A percentile compares a stretch with the other conserved stretches of the same genome.
phyloP scores from a whole-genome alignment of 2,797 vertebrate species.

The Lacerta bilineata region DNA sequence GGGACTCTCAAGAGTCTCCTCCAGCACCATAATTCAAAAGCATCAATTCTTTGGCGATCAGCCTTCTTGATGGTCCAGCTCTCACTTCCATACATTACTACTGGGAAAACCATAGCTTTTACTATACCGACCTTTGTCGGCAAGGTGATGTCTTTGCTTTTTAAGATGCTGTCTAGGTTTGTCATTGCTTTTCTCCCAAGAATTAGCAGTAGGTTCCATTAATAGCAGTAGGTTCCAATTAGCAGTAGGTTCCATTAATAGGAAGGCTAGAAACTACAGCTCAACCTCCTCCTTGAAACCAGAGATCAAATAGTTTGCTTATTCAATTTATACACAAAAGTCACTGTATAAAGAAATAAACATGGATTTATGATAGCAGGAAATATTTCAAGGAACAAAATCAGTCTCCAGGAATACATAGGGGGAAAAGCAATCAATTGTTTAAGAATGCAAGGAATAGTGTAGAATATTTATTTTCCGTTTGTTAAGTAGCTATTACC shows the following conservation, averaged over 20 bases:
- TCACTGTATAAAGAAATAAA: not conserved
- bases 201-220: no score
- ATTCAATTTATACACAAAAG: constrained; percentile 7
- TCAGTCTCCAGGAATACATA: not conserved
- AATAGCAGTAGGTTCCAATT: no score
- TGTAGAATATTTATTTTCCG: not conserved
- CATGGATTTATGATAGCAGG: not conserved
- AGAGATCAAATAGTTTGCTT: constrained; percentile 17
- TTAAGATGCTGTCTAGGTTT: no score
- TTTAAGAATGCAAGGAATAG: constrained; percentile 6
- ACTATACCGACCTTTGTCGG: no score
- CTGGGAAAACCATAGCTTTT: no score
- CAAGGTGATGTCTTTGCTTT: no score
- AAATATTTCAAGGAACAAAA: constrained; percentile 20
- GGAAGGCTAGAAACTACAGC: not conserved
- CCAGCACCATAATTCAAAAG: no score
- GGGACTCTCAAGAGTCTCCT: no score
- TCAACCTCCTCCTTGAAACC: not conserved
- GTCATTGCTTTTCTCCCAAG: no score
- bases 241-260: not conserved
- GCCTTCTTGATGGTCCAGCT: no score
- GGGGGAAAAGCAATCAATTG: not conserved
- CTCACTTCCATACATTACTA: no score
- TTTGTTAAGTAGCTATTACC: constrained; percentile 33
- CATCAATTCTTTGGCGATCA: no score